These are phyloP conservation scores for Phenganax subtilis DNA, from an alignment of 92 coral and sea anemone species.

Conservation along the genomic window DNA sequence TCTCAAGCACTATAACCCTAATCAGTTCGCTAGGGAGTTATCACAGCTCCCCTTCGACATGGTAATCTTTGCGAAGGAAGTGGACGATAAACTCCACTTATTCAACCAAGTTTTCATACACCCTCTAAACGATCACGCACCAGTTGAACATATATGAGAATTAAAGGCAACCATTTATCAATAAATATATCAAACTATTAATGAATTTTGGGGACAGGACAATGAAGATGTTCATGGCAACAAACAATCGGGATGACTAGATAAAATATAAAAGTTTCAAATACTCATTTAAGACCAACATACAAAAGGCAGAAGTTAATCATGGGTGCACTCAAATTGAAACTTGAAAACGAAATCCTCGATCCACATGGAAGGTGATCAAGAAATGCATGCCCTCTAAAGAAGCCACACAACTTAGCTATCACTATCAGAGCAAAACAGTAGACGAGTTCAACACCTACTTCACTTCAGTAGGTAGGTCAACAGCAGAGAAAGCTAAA, in stretches of 20 bases:
- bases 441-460: too few species aligned
- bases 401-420: too few species aligned
- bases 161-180: conserved; percentile 36
- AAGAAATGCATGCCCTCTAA: too few species aligned
- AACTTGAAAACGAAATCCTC: too few species aligned
- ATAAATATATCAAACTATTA: conserved; percentile 17
- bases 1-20: conserved; percentile 19
- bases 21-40: conserved; percentile 14
- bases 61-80: conserved; percentile 39
- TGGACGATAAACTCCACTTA: conserved; percentile 44
- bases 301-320: conserved; percentile 37
- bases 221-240: conserved; percentile 1
- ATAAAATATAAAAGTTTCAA: background rate
- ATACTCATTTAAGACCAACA: conserved; percentile 38
- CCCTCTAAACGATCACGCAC: conserved; percentile 35
- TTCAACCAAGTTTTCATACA: conserved; percentile 37
- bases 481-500: too few species aligned
- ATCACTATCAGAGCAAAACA: too few species aligned
- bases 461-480: too few species aligned
- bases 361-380: too few species aligned
- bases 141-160: conserved; percentile 22
- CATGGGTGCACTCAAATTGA: too few species aligned
- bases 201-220: conserved; percentile 29
- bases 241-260: conserved; percentile 21
- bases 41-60: conserved; percentile 37